These are phyloP conservation scores for Menidia beryllina DNA, from an alignment of 2,113 vertebrate genomes.

Conservation along the genomic window DNA sequence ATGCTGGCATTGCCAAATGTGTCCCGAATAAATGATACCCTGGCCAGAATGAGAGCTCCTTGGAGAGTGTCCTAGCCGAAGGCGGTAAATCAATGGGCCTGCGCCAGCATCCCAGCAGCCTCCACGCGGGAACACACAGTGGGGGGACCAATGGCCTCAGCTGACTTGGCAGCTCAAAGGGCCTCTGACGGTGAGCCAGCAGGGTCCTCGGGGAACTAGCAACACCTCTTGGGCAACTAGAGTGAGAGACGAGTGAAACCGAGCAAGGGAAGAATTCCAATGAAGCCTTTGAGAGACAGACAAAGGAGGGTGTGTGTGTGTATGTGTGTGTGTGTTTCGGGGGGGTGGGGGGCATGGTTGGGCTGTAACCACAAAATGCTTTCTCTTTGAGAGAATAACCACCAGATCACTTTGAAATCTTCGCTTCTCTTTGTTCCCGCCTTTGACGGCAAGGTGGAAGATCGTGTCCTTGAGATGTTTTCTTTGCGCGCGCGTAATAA, in stretches of 20 bases:
- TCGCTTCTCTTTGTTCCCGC: background rate
- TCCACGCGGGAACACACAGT: slow-evolving; percentile 62
- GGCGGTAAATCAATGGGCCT: slow-evolving; percentile 76
- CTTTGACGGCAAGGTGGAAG: slow-evolving; percentile 31
- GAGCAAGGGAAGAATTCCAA: slow-evolving; percentile 62
- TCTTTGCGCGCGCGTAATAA: slow-evolving; percentile 33
- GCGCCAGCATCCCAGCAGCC: slow-evolving; percentile 70
- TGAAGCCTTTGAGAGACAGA: slow-evolving; percentile 40
- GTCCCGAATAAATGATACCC: slow-evolving; percentile 79
- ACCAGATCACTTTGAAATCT: slow-evolving; percentile 12
- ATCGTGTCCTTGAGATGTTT: slow-evolving; percentile 55
- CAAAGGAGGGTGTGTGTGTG: slow-evolving; percentile 29
- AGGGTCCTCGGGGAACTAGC: slow-evolving; percentile 64
- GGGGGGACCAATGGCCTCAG: slow-evolving; percentile 65
- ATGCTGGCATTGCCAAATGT: slow-evolving; percentile 75
- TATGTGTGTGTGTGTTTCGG: too few relatives aligned
- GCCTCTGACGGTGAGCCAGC: slow-evolving; percentile 74
- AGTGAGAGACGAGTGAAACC: slow-evolving; percentile 62
- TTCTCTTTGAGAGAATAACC: slow-evolving; percentile 11
- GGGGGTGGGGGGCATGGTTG: slow-evolving; percentile 3
- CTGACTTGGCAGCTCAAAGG: slow-evolving; percentile 76
- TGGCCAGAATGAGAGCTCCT: slow-evolving; percentile 73
- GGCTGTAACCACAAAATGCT: slow-evolving; percentile 10
- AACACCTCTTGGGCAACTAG: slow-evolving; percentile 59
- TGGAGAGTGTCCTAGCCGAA: slow-evolving; percentile 73